Conservation (phyloP, 1,140 invertebrate species). For the Charaxes varanes region DNA sequence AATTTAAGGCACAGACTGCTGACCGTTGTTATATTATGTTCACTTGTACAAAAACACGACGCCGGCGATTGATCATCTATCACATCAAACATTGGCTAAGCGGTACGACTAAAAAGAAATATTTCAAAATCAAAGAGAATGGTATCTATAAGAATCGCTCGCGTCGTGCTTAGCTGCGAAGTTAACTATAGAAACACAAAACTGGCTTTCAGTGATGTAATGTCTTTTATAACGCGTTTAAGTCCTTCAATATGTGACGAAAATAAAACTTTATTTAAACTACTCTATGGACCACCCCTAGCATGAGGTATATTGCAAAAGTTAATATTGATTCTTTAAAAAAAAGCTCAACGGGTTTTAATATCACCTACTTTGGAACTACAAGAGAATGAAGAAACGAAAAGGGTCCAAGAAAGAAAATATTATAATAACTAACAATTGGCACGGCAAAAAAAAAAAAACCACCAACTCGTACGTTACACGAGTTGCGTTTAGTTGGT, state of each 20-base stretch:
- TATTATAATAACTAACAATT: too few species aligned
- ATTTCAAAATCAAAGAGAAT: not conserved
- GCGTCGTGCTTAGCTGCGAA: slow-evolving; percentile 4
- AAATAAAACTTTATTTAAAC: too few species aligned
- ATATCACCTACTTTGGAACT: too few species aligned
- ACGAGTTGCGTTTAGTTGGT: not conserved
- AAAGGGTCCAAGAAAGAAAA: too few species aligned
- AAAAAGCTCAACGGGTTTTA: too few species aligned
- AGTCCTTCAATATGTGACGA: too few species aligned
- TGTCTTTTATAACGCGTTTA: too few species aligned
- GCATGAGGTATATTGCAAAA: too few species aligned
- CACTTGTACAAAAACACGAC: slow-evolving; percentile 1
- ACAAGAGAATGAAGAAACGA: too few species aligned
- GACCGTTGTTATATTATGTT: slow-evolving; percentile 3
- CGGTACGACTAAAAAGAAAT: not conserved
- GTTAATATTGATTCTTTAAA: too few species aligned
- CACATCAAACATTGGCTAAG: slow-evolving; percentile 1
- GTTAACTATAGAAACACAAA: not conserved
- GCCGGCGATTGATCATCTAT: slow-evolving; percentile 1
- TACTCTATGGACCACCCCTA: too few species aligned
- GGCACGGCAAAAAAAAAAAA: not conserved
- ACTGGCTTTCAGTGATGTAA: not conserved
- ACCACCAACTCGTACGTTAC: not conserved
- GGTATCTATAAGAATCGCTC: not conserved
- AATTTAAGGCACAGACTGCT: slow-evolving; percentile 17